Evolutionary conservation across 2,888 invertebrate species (phyloP).

Genomic region (Nasonovia ribisnigri): DNA sequence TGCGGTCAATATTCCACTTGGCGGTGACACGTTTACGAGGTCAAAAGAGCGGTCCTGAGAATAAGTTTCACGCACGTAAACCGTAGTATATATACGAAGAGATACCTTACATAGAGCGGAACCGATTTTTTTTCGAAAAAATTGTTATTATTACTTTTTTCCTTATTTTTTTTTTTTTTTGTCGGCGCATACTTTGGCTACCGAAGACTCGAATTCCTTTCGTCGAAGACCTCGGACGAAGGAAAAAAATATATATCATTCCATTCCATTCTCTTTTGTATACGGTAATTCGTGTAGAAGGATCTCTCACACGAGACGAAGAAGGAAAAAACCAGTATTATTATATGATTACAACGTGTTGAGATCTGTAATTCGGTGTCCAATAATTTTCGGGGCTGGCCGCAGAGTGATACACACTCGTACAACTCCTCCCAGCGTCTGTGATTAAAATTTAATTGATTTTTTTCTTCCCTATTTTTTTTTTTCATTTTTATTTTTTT

Average conservation of each 20-base stretch:
- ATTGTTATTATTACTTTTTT: slow-evolving; percentile 46
- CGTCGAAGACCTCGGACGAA: slow-evolving; percentile 51
- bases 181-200: slow-evolving; percentile 60
- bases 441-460: slow-evolving; percentile 64
- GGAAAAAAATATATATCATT: slow-evolving; percentile 62
- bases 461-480: slow-evolving; percentile 35
- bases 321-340: slow-evolving; percentile 58
- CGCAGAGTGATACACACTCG: slow-evolving; percentile 51
- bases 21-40: slow-evolving; percentile 58
- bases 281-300: slow-evolving; percentile 46
- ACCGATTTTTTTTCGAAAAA: slow-evolving; percentile 51
- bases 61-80: slow-evolving; percentile 65
- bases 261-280: slow-evolving; percentile 59
- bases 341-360: slow-evolving; percentile 61
- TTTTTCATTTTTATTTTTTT: slow-evolving; percentile 41
- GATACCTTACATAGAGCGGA: slow-evolving; percentile 43
- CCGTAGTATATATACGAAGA: background rate
- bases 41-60: slow-evolving; percentile 57
- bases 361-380: slow-evolving; percentile 60
- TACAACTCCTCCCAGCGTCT: slow-evolving; percentile 56
- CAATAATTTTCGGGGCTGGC: slow-evolving; percentile 54
- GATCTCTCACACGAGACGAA: slow-evolving; percentile 43
- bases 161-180: slow-evolving; percentile 35
- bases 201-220: slow-evolving; percentile 58
- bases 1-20: slow-evolving; percentile 55